A percentile compares a stretch with the other conserved stretches of the same genome.
Conservation (phyloP, 1,140 invertebrate genomes). For the Capitella teleta region DNA sequence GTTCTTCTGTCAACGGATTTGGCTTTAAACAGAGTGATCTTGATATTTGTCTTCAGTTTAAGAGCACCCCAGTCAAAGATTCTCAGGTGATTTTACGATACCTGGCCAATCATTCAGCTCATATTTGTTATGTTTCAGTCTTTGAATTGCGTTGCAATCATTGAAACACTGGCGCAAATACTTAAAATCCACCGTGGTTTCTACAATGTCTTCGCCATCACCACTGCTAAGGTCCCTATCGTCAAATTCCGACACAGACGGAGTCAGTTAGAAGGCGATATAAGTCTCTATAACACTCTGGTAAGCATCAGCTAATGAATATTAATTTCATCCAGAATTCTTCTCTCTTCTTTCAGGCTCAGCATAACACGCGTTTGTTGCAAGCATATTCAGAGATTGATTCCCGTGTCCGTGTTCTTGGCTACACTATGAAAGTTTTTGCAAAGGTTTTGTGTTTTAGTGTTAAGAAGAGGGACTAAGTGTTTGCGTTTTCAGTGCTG, state of each 20-base stretch:
- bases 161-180: conserved; percentile 40
- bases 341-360: conserved; percentile 36
- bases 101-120: too few species aligned
- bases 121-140: conserved; percentile 21
- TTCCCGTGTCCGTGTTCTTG: conserved; percentile 46
- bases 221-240: conserved; percentile 56
- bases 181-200: conserved; percentile 39
- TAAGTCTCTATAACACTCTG: conserved; percentile 52
- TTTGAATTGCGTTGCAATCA: conserved; percentile 37
- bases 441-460: conserved; percentile 41
- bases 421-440: conserved; percentile 51
- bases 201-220: conserved; percentile 46
- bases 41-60: conserved; percentile 54
- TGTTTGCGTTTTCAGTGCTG: conserved; percentile 35
- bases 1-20: conserved; percentile 55
- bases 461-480: background rate
- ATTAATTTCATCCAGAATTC: too few species aligned
- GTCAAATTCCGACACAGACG: conserved; percentile 48
- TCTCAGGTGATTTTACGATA: too few species aligned
- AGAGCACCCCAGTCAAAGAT: too few species aligned
- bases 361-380: conserved; percentile 50
- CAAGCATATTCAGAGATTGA: conserved; percentile 48
- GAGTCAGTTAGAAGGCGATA: conserved; percentile 49
- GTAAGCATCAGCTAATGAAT: too few species aligned
- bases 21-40: conserved; percentile 51